Evolutionary conservation across 2,113 vertebrate species (phyloP).

Genomic region (Pyxicephalus adspersus): DNA sequence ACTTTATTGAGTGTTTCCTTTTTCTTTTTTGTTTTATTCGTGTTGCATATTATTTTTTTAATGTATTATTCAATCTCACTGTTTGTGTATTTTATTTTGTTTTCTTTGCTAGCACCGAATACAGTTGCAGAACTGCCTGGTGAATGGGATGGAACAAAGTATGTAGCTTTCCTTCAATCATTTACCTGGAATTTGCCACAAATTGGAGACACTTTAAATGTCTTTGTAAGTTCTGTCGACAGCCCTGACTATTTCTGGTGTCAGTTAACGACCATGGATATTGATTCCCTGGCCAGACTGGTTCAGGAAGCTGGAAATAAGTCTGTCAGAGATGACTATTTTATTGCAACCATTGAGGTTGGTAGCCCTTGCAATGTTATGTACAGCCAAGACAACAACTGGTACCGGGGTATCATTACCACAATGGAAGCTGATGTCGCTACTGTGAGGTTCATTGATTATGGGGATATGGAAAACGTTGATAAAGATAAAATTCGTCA

Average conservation of each 20-base stretch:
- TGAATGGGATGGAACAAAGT: constrained; percentile 25
- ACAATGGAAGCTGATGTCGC: constrained; percentile 61
- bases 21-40: too few relatives aligned
- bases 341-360: constrained; percentile 57
- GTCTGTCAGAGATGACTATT: constrained; percentile 16
- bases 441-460: constrained; percentile 82
- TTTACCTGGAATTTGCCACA: constrained; percentile 68
- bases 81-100: too few relatives aligned
- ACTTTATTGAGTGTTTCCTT: too few relatives aligned
- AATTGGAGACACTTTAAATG: constrained; percentile 71
- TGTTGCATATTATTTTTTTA: too few relatives aligned
- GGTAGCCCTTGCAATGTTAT: constrained; percentile 80
- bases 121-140: too few relatives aligned
- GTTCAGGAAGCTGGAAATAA: constrained; percentile 69
- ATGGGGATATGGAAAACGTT: constrained; percentile 78
- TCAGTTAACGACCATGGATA: constrained; percentile 68
- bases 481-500: constrained; percentile 67
- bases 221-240: constrained; percentile 71
- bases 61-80: too few relatives aligned
- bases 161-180: not conserved
- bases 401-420: constrained; percentile 82
- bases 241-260: constrained; percentile 87
- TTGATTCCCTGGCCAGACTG: constrained; percentile 71
- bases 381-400: constrained; percentile 75
- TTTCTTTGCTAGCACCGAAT: too few relatives aligned